A percentile compares a stretch with the other conserved stretches of the same genome.
phyloP scores from a whole-genome alignment of 2,797 vertebrate genomes.

The Caiman crocodilus region DNA sequence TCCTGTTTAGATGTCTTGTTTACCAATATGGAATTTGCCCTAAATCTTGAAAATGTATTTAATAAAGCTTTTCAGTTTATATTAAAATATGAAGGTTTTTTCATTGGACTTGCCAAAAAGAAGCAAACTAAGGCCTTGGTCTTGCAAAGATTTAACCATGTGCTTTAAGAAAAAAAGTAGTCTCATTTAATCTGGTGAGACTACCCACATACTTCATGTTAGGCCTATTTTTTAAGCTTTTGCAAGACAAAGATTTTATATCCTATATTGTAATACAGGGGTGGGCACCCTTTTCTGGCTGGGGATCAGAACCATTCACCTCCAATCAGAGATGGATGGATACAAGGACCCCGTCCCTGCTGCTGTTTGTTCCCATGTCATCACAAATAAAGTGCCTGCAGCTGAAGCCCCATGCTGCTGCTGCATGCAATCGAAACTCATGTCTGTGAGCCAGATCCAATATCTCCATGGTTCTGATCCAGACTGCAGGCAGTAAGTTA shows the following conservation, averaged over 20 bases:
- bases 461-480: no score
- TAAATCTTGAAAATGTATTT: background rate
- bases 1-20: background rate
- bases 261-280: conserved; percentile 13
- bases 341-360: no score
- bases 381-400: no score
- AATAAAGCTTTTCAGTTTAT: background rate
- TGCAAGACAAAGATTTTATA: conserved; percentile 2
- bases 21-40: background rate
- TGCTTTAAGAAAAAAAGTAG: conserved; percentile 16
- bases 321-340: no score
- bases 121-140: background rate
- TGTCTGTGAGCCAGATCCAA: no score
- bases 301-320: no score
- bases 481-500: no score
- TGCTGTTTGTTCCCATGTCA: no score
- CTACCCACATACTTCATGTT: background rate
- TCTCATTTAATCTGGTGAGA: background rate
- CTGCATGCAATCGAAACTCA: no score
- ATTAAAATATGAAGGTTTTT: conserved; percentile 8
- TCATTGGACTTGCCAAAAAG: background rate
- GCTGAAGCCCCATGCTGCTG: no score
- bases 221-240: conserved; percentile 1
- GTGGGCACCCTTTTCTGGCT: no score
- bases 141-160: background rate